Conservation (phyloP, 2,888 invertebrate species). For the Chrysopilus asiliformis region DNA sequence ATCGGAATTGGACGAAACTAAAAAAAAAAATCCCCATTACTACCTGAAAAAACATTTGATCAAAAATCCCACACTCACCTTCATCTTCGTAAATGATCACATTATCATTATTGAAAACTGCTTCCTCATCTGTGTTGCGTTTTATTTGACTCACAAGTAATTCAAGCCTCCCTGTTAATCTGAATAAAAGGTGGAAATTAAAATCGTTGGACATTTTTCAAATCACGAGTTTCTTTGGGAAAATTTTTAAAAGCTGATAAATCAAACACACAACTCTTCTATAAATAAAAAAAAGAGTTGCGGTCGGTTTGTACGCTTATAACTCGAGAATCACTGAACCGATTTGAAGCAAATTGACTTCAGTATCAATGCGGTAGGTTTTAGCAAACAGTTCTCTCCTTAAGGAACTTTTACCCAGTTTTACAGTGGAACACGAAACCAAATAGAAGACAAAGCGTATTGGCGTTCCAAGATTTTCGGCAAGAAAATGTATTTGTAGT, state of each 20-base stretch:
- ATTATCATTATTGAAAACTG: constrained; percentile 25
- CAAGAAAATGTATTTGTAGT: constrained; percentile 20
- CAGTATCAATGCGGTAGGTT: too few species aligned
- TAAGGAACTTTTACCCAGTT: too few species aligned
- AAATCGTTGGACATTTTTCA: too few species aligned
- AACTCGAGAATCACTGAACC: too few species aligned
- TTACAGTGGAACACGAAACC: constrained; percentile 14
- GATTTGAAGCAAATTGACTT: too few species aligned
- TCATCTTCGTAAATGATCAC: constrained; percentile 28
- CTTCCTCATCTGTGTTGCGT: constrained; percentile 24
- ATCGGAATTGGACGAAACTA: constrained; percentile 20
- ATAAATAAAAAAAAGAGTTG: too few species aligned
- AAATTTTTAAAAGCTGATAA: too few species aligned
- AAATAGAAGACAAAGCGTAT: not conserved
- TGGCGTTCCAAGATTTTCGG: constrained; percentile 15
- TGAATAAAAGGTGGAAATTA: constrained; percentile 18
- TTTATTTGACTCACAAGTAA: constrained; percentile 33
- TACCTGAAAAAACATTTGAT: not conserved
- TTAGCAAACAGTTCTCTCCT: too few species aligned
- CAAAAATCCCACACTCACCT: constrained; percentile 18
- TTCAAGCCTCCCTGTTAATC: constrained; percentile 30
- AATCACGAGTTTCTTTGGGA: too few species aligned
- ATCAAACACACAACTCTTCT: too few species aligned
- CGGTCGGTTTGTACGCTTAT: too few species aligned
- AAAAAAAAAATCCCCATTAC: constrained; percentile 1